Conservation (phyloP, 2,888 invertebrate species). For the Odontomyia ornata region DNA sequence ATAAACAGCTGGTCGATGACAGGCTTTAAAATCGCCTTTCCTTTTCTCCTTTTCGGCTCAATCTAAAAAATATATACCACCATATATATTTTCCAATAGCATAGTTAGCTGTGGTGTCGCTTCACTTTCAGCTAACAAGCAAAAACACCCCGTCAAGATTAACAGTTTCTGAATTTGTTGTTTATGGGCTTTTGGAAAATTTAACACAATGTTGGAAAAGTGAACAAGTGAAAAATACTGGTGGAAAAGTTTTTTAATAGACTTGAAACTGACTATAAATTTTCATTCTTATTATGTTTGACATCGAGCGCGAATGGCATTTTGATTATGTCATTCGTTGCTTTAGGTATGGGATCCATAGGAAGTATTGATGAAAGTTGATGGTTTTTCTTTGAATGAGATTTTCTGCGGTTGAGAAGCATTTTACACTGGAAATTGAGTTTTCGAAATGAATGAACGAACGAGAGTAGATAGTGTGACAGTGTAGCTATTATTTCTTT, state of each 20-base stretch:
- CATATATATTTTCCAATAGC: not conserved
- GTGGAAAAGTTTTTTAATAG: conserved; percentile 36
- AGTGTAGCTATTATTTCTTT: too few relatives aligned
- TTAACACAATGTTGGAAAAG: conserved; percentile 14
- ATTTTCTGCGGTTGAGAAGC: too few relatives aligned
- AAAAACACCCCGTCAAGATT: conserved; percentile 12
- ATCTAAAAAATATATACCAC: too few relatives aligned
- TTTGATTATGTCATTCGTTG: conserved; percentile 18
- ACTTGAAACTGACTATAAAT: conserved; percentile 34
- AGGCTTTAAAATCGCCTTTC: conserved; percentile 17
- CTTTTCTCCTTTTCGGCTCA: too few relatives aligned
- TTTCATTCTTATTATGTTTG: conserved; percentile 34
- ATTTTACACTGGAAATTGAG: too few relatives aligned
- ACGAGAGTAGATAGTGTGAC: too few relatives aligned
- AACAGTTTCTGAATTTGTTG: conserved; percentile 33
- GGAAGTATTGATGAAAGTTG: not conserved
- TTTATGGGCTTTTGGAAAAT: conserved; percentile 37
- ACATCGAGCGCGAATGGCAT: not conserved
- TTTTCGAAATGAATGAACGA: too few relatives aligned
- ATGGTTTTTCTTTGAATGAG: not conserved
- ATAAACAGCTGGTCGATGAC: conserved; percentile 39
- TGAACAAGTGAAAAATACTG: conserved; percentile 22
- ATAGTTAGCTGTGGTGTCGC: not conserved
- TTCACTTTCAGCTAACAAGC: not conserved
- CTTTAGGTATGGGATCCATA: not conserved